Percentiles rank a stretch among this genome's conserved stretches.
Evolutionary conservation across 2,113 vertebrate genomes (phyloP).

Genomic region (Eudyptes chrysolophus): DNA sequence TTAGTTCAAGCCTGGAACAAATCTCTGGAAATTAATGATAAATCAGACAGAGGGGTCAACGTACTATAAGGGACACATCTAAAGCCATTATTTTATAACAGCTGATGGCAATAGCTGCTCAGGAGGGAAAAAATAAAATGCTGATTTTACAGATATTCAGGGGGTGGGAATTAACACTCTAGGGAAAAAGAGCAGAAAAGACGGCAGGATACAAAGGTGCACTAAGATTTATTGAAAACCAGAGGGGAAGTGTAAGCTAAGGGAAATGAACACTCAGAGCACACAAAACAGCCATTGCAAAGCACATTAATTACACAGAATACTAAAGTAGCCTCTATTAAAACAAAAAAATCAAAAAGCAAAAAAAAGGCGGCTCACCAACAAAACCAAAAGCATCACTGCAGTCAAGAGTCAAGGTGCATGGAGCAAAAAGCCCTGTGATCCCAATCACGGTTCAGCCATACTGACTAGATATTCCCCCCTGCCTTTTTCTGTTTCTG

Average conservation of each 20-base stretch:
- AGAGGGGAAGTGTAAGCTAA: constrained; percentile 10
- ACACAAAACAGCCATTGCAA: constrained; percentile 1
- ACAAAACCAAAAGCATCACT: neutral
- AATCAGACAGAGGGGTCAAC: constrained; percentile 65
- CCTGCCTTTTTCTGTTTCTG: constrained; percentile 1
- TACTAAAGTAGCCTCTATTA: neutral
- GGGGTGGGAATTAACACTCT: constrained; percentile 47
- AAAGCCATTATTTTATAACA: constrained; percentile 69
- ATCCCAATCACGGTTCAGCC: neutral
- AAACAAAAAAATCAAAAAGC: neutral
- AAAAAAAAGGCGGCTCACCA: neutral
- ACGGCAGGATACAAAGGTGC: constrained; percentile 33
- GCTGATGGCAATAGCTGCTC: constrained; percentile 56
- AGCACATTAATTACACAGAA: neutral
- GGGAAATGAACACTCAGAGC: constrained; percentile 9
- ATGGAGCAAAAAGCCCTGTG: neutral
- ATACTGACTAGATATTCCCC: neutral
- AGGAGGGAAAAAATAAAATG: constrained; percentile 56
- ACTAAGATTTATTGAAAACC: constrained; percentile 60
- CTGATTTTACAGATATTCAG: constrained; percentile 68
- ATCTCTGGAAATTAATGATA: constrained; percentile 70
- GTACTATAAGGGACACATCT: constrained; percentile 63
- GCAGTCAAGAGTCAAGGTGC: neutral
- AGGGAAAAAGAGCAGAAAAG: constrained; percentile 55
- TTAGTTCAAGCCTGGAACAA: constrained; percentile 62